A percentile compares a stretch with the other conserved stretches of the same genome.
Conservation (phyloP, 2,113 vertebrate genomes). For the Tetrax tetrax region DNA sequence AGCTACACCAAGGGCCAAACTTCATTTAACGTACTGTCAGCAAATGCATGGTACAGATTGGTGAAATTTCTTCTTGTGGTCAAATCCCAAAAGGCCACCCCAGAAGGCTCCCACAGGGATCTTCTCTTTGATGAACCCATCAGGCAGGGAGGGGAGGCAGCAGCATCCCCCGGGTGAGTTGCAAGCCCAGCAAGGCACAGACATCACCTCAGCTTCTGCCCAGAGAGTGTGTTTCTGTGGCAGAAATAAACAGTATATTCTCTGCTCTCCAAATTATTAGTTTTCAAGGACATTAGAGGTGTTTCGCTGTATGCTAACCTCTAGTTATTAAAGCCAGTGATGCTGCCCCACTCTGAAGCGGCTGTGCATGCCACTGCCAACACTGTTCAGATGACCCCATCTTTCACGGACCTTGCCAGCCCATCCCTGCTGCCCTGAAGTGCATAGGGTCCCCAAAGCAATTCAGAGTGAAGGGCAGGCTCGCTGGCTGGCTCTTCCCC, state of each 20-base stretch:
- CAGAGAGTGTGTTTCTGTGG: background rate
- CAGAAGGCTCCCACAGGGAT: background rate
- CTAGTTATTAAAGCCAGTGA: background rate
- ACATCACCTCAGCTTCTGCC: background rate
- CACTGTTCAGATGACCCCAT: background rate
- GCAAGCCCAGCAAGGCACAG: background rate
- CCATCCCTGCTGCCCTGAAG: background rate
- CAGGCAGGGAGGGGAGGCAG: background rate
- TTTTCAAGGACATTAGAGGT: background rate
- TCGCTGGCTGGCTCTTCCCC: background rate
- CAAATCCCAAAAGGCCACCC: background rate
- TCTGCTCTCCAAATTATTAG: background rate
- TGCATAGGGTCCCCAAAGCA: background rate
- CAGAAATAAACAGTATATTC: background rate
- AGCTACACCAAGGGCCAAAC: background rate
- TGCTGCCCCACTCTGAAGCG: background rate
- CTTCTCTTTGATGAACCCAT: background rate
- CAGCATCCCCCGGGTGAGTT: fast-evolving
- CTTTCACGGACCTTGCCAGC: background rate
- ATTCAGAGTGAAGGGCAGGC: background rate
- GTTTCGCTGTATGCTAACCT: background rate
- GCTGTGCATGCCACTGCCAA: background rate
- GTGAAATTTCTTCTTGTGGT: background rate
- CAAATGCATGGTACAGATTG: background rate
- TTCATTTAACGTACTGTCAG: background rate